Conservation (phyloP, 2,888 invertebrate species). For the Acrobeloides nanus region DNA sequence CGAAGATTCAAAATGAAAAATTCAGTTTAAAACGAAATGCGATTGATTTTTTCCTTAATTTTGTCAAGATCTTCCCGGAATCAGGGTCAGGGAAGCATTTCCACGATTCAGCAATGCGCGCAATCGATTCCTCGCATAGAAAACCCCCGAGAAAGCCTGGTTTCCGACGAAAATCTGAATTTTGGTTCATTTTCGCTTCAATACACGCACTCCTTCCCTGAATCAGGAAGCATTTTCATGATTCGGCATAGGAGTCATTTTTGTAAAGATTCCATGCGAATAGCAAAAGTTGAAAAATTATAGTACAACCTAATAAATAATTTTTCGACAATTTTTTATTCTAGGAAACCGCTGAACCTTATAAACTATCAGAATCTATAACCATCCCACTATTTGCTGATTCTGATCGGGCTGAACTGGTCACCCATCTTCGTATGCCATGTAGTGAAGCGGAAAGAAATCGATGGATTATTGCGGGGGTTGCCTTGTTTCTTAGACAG, state of each 20-base stretch:
- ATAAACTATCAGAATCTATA: constrained; percentile 11
- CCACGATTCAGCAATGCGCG: too few relatives aligned
- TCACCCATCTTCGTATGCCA: constrained; percentile 20
- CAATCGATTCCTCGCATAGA: too few relatives aligned
- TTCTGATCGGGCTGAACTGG: constrained; percentile 16
- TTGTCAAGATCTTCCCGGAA: too few relatives aligned
- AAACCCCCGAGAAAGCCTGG: too few relatives aligned
- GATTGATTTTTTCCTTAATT: too few relatives aligned
- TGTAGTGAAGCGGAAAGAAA: constrained; percentile 15
- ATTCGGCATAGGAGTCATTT: neutral
- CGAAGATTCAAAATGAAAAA: too few relatives aligned
- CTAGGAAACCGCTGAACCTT: constrained; percentile 18
- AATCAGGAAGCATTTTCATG: too few relatives aligned
- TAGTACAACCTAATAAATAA: neutral
- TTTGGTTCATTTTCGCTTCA: too few relatives aligned
- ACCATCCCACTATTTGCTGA: constrained; percentile 25
- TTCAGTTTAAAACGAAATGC: too few relatives aligned
- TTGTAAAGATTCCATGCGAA: neutral
- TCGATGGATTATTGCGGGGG: constrained; percentile 27
- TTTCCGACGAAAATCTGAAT: too few relatives aligned
- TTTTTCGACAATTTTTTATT: constrained; percentile 7
- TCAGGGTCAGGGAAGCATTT: too few relatives aligned
- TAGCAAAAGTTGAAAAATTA: neutral
- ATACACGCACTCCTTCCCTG: too few relatives aligned
- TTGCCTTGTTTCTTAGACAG: constrained; percentile 18